phyloP scores from a whole-genome alignment of 2,797 vertebrate genomes.

The Anguilla megastoma region DNA sequence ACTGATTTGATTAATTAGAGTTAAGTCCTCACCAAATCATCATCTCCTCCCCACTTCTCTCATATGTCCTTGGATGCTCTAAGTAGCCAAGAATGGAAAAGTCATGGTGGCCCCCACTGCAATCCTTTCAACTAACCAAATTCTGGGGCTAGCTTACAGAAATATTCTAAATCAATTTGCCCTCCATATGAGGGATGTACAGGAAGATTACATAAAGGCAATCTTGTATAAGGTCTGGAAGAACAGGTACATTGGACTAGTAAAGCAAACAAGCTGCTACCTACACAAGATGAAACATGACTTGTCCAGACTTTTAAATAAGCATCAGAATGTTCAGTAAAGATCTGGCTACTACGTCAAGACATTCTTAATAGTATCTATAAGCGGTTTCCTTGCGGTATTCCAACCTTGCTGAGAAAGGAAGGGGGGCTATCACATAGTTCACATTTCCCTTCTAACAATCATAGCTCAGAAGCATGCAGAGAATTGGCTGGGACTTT shows the following conservation, averaged over 20 bases:
- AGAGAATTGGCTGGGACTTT: not conserved
- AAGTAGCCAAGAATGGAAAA: too few species aligned
- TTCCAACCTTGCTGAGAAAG: not conserved
- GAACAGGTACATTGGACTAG: too few species aligned
- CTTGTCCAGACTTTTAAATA: too few species aligned
- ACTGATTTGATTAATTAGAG: not conserved
- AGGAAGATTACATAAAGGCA: too few species aligned
- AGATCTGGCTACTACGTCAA: not conserved
- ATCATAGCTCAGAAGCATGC: not conserved
- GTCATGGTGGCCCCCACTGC: too few species aligned
- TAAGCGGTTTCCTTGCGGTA: not conserved
- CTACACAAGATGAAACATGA: too few species aligned
- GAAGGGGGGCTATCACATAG: not conserved
- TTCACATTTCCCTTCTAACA: not conserved
- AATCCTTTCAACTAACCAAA: too few species aligned
- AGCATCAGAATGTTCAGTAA: not conserved
- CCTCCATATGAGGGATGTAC: too few species aligned
- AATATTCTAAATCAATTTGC: too few species aligned
- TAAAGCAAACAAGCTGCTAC: too few species aligned
- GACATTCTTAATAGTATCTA: not conserved
- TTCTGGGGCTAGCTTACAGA: too few species aligned
- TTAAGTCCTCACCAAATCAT: not conserved
- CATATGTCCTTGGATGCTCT: not conserved
- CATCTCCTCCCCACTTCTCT: not conserved
- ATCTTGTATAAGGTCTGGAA: too few species aligned